Evolutionary conservation across 2,113 vertebrate species (phyloP).

Genomic region (Dasyprocta punctata): DNA sequence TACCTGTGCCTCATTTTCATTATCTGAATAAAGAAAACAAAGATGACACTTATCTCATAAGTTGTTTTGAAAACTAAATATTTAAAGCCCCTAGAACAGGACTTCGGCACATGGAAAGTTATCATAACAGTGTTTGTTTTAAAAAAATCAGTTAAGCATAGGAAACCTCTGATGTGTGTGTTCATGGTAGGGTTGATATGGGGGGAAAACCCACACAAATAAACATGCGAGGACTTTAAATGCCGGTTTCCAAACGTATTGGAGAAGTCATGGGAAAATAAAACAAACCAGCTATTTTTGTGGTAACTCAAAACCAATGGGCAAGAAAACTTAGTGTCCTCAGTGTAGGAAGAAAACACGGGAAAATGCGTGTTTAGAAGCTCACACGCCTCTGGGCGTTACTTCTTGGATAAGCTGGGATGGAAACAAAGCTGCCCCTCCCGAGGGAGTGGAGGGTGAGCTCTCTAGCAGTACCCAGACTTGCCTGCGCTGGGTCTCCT

Average conservation of each 20-base stretch:
- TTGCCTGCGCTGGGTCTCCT: neutral
- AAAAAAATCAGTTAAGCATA: neutral
- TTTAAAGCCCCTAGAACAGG: neutral
- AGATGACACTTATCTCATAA: neutral
- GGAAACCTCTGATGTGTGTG: neutral
- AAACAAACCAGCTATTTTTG: slow-evolving; percentile 4
- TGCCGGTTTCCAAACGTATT: neutral
- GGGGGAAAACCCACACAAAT: neutral
- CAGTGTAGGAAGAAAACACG: neutral
- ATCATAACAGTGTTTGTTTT: neutral
- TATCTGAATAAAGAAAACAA: neutral
- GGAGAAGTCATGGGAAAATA: neutral
- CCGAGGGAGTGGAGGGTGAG: neutral
- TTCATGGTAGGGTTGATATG: neutral
- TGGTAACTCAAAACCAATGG: slow-evolving; percentile 23
- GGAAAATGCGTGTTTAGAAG: neutral
- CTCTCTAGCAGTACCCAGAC: neutral
- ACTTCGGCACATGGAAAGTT: neutral
- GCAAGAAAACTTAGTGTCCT: neutral
- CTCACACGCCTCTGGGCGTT: neutral
- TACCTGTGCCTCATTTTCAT: neutral
- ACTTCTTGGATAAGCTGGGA: neutral
- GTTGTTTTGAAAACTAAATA: neutral
- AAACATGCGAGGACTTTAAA: neutral
- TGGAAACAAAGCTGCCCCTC: neutral